Conservation (phyloP, 2,888 invertebrate genomes). For the Polyommatus icarus region DNA sequence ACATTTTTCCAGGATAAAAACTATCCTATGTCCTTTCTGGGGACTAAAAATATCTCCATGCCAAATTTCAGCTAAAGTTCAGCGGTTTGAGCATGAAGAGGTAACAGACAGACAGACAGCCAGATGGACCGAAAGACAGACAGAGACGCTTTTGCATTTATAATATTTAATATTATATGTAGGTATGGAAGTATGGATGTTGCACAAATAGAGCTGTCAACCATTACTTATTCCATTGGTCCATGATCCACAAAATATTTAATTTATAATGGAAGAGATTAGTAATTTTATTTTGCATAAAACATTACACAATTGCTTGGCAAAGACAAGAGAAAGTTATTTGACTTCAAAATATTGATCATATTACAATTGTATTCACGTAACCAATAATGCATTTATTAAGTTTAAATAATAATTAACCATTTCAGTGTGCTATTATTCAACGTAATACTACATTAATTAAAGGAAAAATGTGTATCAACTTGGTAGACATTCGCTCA, state of each 20-base stretch:
- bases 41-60: too few relatives aligned
- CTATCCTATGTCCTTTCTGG: too few relatives aligned
- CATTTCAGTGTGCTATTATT: not conserved
- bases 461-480: not conserved
- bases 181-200: too few relatives aligned
- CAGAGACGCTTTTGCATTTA: too few relatives aligned
- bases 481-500: slow-evolving; percentile 1
- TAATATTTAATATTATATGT: too few relatives aligned
- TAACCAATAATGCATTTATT: not conserved
- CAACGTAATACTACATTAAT: not conserved
- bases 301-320: not conserved
- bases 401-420: not conserved
- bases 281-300: not conserved
- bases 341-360: not conserved
- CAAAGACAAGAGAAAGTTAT: not conserved
- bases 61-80: too few relatives aligned
- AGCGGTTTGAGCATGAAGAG: too few relatives aligned
- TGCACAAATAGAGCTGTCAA: too few relatives aligned
- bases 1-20: too few relatives aligned
- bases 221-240: too few relatives aligned
- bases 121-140: too few relatives aligned
- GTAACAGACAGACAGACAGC: too few relatives aligned
- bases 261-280: not conserved
- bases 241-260: not conserved
- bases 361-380: not conserved